Percentiles rank a stretch among this genome's conserved stretches.
Conservation (phyloP, 2,113 vertebrate genomes). For the Heliornis fulica region DNA sequence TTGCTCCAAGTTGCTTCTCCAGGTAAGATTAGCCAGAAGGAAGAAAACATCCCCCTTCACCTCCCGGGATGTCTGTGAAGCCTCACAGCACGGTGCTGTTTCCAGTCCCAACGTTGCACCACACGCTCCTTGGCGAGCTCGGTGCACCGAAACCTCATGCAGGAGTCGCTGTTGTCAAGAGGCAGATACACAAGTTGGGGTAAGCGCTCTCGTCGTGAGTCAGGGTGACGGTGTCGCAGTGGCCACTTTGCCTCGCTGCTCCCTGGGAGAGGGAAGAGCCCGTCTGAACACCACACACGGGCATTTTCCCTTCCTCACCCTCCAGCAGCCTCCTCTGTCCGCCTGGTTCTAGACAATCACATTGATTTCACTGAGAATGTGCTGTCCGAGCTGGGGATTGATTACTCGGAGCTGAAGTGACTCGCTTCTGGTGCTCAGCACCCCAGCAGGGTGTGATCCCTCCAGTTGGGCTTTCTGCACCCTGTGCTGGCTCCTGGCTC, state of each 20-base stretch:
- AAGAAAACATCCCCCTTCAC: not conserved
- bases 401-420: not conserved
- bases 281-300: rapidly evolving
- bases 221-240: rapidly evolving
- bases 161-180: not conserved
- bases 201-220: not conserved
- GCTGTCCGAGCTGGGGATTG: not conserved
- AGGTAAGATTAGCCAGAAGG: not conserved
- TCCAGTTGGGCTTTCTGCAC: not conserved
- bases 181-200: rapidly evolving
- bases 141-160: rapidly evolving
- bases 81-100: not conserved
- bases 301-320: not conserved
- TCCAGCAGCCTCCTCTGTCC: not conserved
- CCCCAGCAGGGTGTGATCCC: not conserved
- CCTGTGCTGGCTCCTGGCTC: rapidly evolving
- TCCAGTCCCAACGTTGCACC: rapidly evolving
- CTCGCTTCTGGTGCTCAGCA: not conserved
- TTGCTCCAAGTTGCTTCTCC: not conserved
- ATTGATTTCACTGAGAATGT: not conserved
- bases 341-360: not conserved
- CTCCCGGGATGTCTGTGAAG: not conserved
- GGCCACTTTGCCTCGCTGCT: not conserved
- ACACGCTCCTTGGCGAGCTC: not conserved
- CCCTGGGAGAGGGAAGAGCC: not conserved